Evolutionary conservation across 2,113 vertebrate genomes (phyloP).

Genomic region (Hirundichthys speculiger): DNA sequence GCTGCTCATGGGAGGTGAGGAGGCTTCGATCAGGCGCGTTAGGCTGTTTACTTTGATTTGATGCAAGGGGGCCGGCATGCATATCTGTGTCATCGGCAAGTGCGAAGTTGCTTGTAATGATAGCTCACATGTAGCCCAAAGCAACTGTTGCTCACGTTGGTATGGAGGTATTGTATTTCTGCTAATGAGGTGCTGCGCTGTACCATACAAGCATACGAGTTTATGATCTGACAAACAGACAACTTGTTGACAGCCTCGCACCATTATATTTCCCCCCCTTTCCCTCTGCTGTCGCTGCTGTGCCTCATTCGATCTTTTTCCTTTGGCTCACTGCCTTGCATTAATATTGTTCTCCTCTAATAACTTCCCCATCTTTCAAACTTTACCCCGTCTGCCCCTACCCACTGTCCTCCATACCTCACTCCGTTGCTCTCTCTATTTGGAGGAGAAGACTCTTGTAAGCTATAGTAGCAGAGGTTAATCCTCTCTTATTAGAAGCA

Average conservation of each 20-base stretch:
- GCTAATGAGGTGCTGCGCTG: conserved; percentile 49
- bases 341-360: conserved; percentile 65
- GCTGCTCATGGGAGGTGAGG: conserved; percentile 49
- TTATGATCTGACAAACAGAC: conserved; percentile 52
- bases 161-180: conserved; percentile 40
- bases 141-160: conserved; percentile 41
- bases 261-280: conserved; percentile 27
- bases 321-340: conserved; percentile 25
- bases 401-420: conserved; percentile 59
- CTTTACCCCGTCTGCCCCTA: conserved; percentile 35
- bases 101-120: conserved; percentile 39
- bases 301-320: conserved; percentile 21
- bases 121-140: conserved; percentile 43
- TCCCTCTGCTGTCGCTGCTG: neutral
- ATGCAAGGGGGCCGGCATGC: conserved; percentile 37
- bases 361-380: conserved; percentile 71
- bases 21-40: conserved; percentile 51
- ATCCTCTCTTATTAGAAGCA: conserved; percentile 81
- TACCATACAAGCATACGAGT: conserved; percentile 24
- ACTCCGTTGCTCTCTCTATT: conserved; percentile 61
- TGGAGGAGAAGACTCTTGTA: conserved; percentile 73
- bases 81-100: conserved; percentile 46
- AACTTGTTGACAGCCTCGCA: conserved; percentile 42
- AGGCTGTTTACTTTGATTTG: conserved; percentile 65
- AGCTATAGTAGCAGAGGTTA: conserved; percentile 80